Evolutionary conservation across 2,113 vertebrate genomes (phyloP).

Genomic region (Pterocles orientalis): DNA sequence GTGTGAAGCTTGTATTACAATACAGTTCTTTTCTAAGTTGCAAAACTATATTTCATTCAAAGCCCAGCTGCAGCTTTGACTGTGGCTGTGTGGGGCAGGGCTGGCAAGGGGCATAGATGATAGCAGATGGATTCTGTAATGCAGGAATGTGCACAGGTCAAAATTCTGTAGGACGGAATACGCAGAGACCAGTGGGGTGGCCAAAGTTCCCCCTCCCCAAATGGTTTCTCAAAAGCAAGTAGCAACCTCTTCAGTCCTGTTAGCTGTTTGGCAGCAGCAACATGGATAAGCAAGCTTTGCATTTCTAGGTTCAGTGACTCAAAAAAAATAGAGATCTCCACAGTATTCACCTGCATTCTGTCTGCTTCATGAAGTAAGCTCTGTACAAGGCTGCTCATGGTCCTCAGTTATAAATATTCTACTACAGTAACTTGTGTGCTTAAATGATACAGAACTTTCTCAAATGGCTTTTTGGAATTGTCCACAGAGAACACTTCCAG

Average conservation of each 20-base stretch:
- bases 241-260: background rate
- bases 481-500: background rate
- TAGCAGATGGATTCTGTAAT: background rate
- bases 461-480: background rate
- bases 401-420: background rate
- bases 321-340: background rate
- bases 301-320: background rate
- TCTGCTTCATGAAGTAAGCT: background rate
- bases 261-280: background rate
- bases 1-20: slow-evolving; percentile 12
- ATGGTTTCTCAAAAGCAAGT: background rate
- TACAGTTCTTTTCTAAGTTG: background rate
- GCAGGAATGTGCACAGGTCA: background rate
- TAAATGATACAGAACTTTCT: background rate
- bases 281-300: background rate
- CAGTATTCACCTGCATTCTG: background rate
- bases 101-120: background rate
- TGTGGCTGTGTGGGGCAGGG: background rate
- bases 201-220: background rate
- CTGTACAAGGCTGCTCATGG: background rate
- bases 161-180: background rate
- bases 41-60: background rate
- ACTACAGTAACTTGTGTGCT: background rate
- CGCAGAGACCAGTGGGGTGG: background rate
- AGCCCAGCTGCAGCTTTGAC: background rate